Conservation (phyloP, 2,113 vertebrate genomes). For the Cephalopholis sonnerati region DNA sequence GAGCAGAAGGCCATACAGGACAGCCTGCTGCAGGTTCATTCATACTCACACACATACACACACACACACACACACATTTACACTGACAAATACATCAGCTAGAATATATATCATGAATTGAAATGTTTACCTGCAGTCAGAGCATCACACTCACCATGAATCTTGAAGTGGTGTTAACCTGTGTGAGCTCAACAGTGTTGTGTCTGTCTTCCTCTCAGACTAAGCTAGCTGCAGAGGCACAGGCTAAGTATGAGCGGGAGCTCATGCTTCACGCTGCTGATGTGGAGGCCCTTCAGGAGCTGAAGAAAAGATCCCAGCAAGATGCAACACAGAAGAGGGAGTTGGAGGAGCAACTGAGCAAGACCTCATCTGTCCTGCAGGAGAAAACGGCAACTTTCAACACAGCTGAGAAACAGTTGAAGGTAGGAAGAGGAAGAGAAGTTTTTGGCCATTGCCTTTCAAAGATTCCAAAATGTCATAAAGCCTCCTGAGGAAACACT, state of each 20-base stretch:
- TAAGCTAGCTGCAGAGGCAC: constrained; percentile 93
- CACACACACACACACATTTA: background rate
- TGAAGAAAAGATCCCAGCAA: constrained; percentile 89
- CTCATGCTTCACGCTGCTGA: constrained; percentile 97
- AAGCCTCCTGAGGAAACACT: background rate
- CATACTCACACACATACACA: background rate
- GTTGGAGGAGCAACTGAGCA: constrained; percentile 89
- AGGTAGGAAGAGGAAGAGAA: constrained; percentile 76
- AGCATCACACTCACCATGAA: no score
- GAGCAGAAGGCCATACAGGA: constrained; percentile 95
- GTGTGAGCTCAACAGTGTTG: background rate
- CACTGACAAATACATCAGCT: background rate
- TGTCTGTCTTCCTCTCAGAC: constrained; percentile 79
- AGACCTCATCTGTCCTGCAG: constrained; percentile 86
- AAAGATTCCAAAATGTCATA: background rate
- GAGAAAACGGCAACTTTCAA: constrained; percentile 87
- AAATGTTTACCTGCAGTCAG: background rate
- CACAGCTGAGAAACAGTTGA: constrained; percentile 88
- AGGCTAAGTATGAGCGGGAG: constrained; percentile 95
- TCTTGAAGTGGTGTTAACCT: background rate
- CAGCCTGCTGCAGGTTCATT: constrained; percentile 91
- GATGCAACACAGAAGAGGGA: constrained; percentile 84
- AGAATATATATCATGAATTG: background rate
- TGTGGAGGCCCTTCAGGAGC: constrained; percentile 93
- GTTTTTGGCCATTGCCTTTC: background rate